phyloP scores from a whole-genome alignment of 2,797 vertebrate genomes.

The Periophthalmus magnuspinnatus region DNA sequence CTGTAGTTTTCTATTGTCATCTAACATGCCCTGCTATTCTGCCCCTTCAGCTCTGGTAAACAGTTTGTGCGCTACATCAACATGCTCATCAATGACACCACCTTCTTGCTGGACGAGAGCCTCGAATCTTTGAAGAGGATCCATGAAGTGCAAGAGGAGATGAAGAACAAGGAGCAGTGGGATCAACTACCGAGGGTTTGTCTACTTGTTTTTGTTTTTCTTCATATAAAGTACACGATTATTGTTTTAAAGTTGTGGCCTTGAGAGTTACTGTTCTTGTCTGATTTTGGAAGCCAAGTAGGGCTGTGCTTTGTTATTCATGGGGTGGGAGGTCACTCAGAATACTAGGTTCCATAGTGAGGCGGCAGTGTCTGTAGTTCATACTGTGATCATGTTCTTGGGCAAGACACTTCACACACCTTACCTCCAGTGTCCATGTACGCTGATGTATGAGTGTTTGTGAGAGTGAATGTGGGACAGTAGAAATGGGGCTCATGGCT shows the following conservation, averaged over 20 bases:
- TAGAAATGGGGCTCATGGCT: no score
- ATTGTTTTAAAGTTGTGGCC: background rate
- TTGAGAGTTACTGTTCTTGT: no score
- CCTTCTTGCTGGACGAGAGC: constrained; percentile 96
- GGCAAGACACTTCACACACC: no score
- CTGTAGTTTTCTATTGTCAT: background rate
- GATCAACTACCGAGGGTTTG: constrained; percentile 94
- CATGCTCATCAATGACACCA: constrained; percentile 99
- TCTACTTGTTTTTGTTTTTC: constrained; percentile 11
- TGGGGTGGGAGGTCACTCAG: no score
- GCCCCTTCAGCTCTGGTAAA: constrained; percentile 87
- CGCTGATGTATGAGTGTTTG: no score
- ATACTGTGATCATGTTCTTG: no score
- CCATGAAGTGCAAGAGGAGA: constrained; percentile 98
- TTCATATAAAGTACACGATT: background rate
- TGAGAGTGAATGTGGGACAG: no score
- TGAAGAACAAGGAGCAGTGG: constrained; percentile 99
- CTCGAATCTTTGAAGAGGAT: constrained; percentile 98
- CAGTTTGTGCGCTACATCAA: constrained; percentile 99
- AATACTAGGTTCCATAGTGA: no score
- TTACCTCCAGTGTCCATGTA: no score
- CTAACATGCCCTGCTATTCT: constrained; percentile 8
- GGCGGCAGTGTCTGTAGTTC: no score
- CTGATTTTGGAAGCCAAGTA: no score
- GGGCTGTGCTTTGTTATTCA: no score